phyloP scores from a whole-genome alignment of 2,113 vertebrate species.

The Eudyptes chrysolophus region DNA sequence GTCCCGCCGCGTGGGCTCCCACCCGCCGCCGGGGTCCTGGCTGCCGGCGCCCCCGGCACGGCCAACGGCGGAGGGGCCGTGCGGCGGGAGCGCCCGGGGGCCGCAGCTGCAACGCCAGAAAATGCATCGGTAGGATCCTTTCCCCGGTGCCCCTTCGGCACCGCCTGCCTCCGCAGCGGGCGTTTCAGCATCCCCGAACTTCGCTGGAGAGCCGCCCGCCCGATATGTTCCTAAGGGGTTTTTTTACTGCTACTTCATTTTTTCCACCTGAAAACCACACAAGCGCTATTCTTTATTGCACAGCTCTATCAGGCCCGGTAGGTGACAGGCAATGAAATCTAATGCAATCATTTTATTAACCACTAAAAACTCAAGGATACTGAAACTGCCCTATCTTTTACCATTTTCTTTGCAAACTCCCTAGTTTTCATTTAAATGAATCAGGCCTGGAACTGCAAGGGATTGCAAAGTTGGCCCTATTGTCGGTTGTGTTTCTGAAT shows the following conservation, averaged over 20 bases:
- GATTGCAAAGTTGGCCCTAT: background rate
- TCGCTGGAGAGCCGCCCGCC: background rate
- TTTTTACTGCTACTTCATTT: background rate
- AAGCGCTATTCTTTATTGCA: background rate
- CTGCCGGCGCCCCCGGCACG: background rate
- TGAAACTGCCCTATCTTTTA: background rate
- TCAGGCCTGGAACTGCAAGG: background rate
- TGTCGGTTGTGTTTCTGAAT: background rate
- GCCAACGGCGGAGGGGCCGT: background rate
- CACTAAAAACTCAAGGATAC: background rate
- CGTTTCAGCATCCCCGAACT: background rate
- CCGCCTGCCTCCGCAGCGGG: background rate
- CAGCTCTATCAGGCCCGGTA: background rate
- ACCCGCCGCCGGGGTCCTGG: background rate
- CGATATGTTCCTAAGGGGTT: fast-evolving
- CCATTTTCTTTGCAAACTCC: background rate
- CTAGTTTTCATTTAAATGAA: background rate
- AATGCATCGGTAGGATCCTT: background rate
- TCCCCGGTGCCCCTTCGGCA: background rate
- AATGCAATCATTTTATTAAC: background rate
- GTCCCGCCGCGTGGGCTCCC: background rate
- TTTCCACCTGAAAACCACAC: background rate
- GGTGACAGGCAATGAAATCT: background rate
- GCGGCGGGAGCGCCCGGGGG: background rate
- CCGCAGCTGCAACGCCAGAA: background rate